These are phyloP conservation scores for Limnothrissa miodon DNA, from an alignment of 2,113 vertebrate species.

Conservation along the genomic window DNA sequence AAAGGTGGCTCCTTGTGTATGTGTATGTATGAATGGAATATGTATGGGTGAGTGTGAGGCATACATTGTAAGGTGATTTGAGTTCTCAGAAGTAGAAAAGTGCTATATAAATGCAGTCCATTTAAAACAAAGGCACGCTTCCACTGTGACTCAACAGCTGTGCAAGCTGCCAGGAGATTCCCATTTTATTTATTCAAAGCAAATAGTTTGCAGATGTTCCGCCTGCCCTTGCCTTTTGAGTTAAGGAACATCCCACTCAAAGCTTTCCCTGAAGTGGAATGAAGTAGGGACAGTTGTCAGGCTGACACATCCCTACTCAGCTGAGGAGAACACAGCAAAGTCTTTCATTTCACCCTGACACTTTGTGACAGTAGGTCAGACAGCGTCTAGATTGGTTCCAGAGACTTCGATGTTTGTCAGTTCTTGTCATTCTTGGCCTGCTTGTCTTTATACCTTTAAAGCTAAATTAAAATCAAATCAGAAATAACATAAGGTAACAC, in stretches of 20 bases:
- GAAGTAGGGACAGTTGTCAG: conserved; percentile 49
- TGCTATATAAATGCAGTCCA: no score
- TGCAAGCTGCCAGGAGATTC: conserved; percentile 55
- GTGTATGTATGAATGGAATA: no score
- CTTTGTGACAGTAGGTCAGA: conserved; percentile 46
- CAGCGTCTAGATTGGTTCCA: conserved; percentile 60
- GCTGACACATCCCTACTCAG: conserved; percentile 53
- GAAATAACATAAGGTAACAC: conserved; percentile 54
- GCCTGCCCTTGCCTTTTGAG: conserved; percentile 54
- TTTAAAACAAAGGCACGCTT: conserved; percentile 51
- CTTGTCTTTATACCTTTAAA: conserved; percentile 57
- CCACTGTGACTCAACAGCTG: conserved; percentile 50
- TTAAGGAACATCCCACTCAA: conserved; percentile 47
- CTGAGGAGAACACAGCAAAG: conserved; percentile 45
- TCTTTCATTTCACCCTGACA: conserved; percentile 51
- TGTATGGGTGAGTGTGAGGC: no score
- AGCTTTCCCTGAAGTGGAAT: conserved; percentile 40
- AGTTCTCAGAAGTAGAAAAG: no score
- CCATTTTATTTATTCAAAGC: conserved; percentile 63
- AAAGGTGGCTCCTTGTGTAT: no score
- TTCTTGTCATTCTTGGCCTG: conserved; percentile 39
- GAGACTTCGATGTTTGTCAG: conserved; percentile 37
- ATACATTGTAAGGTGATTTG: no score
- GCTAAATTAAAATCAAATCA: conserved; percentile 58
- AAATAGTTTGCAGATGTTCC: conserved; percentile 68